Evolutionary conservation across 1,140 invertebrate species (phyloP).

Genomic region (Drosophila pruinosa): DNA sequence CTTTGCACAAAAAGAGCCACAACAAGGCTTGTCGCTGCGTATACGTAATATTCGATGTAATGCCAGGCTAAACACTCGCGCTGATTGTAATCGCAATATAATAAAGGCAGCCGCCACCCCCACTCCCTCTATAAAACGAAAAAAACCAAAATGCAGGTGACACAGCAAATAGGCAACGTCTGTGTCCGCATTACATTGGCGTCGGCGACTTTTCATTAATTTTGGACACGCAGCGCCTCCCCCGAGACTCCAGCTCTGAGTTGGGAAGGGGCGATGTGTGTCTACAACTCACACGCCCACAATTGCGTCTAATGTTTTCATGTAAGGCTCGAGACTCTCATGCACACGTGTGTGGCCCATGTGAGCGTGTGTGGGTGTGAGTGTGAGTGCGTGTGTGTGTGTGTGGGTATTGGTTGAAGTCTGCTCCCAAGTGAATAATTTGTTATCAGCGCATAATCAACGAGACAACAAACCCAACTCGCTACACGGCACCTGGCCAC

Average conservation of each 20-base stretch:
- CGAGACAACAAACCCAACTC: slow-evolving; percentile 65
- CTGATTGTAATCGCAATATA: slow-evolving; percentile 68
- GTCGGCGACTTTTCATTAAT: slow-evolving; percentile 72
- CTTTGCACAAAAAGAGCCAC: slow-evolving; percentile 1
- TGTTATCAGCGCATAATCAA: slow-evolving; percentile 81
- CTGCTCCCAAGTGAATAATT: slow-evolving; percentile 79
- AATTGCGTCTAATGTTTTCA: slow-evolving; percentile 43
- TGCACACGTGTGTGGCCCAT: slow-evolving; percentile 10
- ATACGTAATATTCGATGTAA: slow-evolving; percentile 61
- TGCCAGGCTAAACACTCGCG: slow-evolving; percentile 56
- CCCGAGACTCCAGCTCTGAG: slow-evolving; percentile 7
- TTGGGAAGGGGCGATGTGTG: slow-evolving; percentile 14
- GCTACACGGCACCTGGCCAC: slow-evolving; percentile 19
- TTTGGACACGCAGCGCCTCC: slow-evolving; percentile 68
- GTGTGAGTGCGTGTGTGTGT: slow-evolving; percentile 1
- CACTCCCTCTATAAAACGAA: background rate
- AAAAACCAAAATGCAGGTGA: slow-evolving; percentile 46
- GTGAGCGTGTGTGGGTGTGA: slow-evolving; percentile 1
- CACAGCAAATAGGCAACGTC: slow-evolving; percentile 63
- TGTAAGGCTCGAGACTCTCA: slow-evolving; percentile 48
- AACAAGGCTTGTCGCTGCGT: slow-evolving; percentile 19
- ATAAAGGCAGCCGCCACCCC: slow-evolving; percentile 19
- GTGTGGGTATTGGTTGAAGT: slow-evolving; percentile 56
- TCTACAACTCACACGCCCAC: slow-evolving; percentile 17
- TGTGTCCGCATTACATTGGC: slow-evolving; percentile 18